Conservation (phyloP, 2,797 vertebrate species). For the Odontamblyopus rebecca region DNA sequence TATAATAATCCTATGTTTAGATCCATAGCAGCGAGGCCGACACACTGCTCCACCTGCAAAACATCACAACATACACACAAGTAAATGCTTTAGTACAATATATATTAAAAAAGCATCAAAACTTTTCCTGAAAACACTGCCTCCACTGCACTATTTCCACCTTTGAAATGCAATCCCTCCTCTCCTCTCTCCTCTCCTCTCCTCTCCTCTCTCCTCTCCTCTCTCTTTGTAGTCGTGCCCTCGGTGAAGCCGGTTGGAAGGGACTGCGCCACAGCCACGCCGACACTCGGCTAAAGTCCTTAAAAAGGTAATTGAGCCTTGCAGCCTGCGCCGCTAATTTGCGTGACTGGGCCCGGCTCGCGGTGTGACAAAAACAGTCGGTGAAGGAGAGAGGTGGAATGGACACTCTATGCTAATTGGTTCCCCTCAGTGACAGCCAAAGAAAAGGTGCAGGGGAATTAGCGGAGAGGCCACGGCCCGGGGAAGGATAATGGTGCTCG, state of each 20-base stretch:
- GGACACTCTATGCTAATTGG: constrained; percentile 81
- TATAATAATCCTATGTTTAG: too few relatives aligned
- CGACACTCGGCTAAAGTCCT: constrained; percentile 70
- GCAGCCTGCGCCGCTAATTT: constrained; percentile 77
- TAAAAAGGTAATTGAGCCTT: constrained; percentile 81
- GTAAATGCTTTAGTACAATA: too few relatives aligned
- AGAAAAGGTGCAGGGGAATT: constrained; percentile 69
- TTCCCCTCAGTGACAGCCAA: constrained; percentile 67
- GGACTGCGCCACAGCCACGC: constrained; percentile 60
- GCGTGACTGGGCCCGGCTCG: constrained; percentile 69
- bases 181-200: constrained; percentile 6
- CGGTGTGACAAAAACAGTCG: constrained; percentile 70
- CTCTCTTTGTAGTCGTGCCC: constrained; percentile 42
- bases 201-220: not conserved
- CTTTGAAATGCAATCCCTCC: constrained; percentile 52
- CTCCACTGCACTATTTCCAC: not conserved
- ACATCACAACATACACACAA: too few relatives aligned
- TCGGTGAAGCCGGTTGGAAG: constrained; percentile 57
- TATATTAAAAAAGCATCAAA: too few relatives aligned
- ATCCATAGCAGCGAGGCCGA: too few relatives aligned
- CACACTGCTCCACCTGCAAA: too few relatives aligned
- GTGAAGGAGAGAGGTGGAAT: constrained; percentile 54
- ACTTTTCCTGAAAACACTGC: not conserved
- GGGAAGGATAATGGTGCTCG: constrained; percentile 57
- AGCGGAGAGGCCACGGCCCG: constrained; percentile 67